phyloP scores from a whole-genome alignment of 2,888 invertebrate genomes.

The Shargacucullia verbasci region DNA sequence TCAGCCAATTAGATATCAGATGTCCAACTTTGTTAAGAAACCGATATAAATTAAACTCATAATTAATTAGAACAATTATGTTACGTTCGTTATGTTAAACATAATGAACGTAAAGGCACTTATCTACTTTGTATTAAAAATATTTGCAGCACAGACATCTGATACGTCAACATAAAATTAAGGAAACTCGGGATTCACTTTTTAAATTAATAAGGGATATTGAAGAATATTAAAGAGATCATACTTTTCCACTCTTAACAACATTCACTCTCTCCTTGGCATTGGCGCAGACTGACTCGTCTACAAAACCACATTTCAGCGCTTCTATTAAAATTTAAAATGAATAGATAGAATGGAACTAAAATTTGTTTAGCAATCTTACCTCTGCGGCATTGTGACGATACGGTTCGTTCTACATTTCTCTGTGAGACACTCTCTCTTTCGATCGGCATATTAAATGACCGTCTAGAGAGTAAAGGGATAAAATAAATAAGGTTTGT shows the following conservation, averaged over 20 bases:
- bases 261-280: constrained; percentile 46
- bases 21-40: constrained; percentile 29
- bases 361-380: constrained; percentile 83
- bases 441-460: constrained; percentile 90
- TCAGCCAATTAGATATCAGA: constrained; percentile 65
- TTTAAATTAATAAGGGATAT: constrained; percentile 46
- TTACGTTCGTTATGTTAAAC: background rate
- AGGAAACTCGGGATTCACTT: constrained; percentile 51
- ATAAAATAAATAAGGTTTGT: constrained; percentile 90
- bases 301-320: constrained; percentile 49
- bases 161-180: constrained; percentile 50
- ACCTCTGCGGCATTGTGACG: constrained; percentile 87
- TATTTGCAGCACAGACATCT: constrained; percentile 44
- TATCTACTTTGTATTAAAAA: constrained; percentile 20
- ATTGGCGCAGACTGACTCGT: constrained; percentile 57
- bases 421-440: constrained; percentile 89
- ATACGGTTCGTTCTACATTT: constrained; percentile 89
- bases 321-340: constrained; percentile 45
- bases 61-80: constrained; percentile 5
- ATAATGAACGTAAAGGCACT: too few species aligned
- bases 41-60: constrained; percentile 8
- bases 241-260: constrained; percentile 55
- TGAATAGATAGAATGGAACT: constrained; percentile 73
- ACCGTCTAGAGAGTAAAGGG: constrained; percentile 92
- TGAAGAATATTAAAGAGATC: constrained; percentile 50